Evolutionary conservation across 2,888 invertebrate genomes (phyloP).

Genomic region (Hypsopygia costalis): DNA sequence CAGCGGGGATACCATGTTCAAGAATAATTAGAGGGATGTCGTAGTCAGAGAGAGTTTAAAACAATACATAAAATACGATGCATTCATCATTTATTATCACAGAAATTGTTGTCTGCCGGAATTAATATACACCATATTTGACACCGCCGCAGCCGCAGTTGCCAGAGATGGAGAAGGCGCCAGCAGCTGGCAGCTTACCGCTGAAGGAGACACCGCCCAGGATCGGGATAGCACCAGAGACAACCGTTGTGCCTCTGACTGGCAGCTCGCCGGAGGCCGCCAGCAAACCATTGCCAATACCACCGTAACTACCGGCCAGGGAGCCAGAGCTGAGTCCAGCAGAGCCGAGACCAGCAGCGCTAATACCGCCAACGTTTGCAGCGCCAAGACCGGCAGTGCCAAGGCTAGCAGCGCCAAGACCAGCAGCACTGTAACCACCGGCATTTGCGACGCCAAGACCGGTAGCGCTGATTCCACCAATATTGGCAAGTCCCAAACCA

Average conservation of each 20-base stretch:
- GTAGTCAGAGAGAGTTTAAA: too few relatives aligned
- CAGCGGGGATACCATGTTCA: too few relatives aligned
- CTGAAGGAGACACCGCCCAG: conserved; percentile 32
- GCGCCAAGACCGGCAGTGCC: conserved; percentile 4
- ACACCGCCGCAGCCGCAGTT: conserved; percentile 31
- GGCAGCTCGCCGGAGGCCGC: conserved; percentile 21
- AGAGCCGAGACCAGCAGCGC: background rate
- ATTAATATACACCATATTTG: background rate
- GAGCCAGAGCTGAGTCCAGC: background rate
- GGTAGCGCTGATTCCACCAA: too few relatives aligned
- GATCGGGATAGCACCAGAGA: conserved; percentile 37
- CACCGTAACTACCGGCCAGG: conserved; percentile 8
- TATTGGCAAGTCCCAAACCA: too few relatives aligned
- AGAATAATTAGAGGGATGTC: too few relatives aligned
- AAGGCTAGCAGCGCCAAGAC: conserved; percentile 8
- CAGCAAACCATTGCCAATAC: conserved; percentile 10
- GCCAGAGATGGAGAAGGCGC: conserved; percentile 39
- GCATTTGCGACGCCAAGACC: too few relatives aligned
- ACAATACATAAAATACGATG: too few relatives aligned
- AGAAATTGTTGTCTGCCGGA: too few relatives aligned
- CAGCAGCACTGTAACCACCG: too few relatives aligned
- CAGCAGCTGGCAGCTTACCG: conserved; percentile 34
- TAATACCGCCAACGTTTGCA: conserved; percentile 1
- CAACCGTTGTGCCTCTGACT: conserved; percentile 29
- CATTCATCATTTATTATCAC: too few relatives aligned